Base-by-base conservation (phyloP, 2,797 vertebrate genomes). In the Gymnocypris eckloni region DNA sequence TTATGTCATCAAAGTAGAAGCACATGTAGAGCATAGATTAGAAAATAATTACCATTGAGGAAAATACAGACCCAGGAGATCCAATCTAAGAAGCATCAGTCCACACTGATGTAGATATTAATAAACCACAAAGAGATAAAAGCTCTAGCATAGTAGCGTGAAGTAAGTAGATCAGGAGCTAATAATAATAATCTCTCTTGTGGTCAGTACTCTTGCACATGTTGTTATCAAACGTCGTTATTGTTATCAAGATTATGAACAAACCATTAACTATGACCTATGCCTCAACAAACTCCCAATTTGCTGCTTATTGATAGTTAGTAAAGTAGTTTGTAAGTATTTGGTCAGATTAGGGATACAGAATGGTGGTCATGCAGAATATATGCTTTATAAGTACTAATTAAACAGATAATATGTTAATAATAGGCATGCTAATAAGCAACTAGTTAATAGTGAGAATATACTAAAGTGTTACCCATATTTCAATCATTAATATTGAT, bases 1-100 rank as follows among this genome's bases (percentile, higher is more conserved):
- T 85, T 82, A 61, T 72, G 76, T 72, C 71, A 69, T 86, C 85
- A 89, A 87, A 88, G 69, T 66, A 69, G 59, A 81, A 84, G 66
- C 67, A 67, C 56, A 86, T 67, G 82, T 67, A 52, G 45, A 28
- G 45, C 70, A 77, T 56, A 45, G 70, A 59, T 72, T 37, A 52
- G 64, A 82, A 70, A 77, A 61, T 71, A 83, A 77, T 87, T 79
- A 77, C 59, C 77, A 87, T 79, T 64, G 41, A 85, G 70, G 20
- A 79, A 28, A 69, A 84, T 84, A 83, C 45, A 76, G 45, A 37
- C 69, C 69, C 78, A 70, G 20, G 75, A 86, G 80, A 89, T 76
- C 39, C 67, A 71, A 75, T 85, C 83, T 87, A 48, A 39, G 61
- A 77, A 81, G 59, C 61, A 81, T 66, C 71, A 72, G 56, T 87